Evolutionary conservation across 2,797 vertebrate species (phyloP), one percentile per base, ranked within the genome.

Genomic region (Notolepis coatsorum): DNA sequence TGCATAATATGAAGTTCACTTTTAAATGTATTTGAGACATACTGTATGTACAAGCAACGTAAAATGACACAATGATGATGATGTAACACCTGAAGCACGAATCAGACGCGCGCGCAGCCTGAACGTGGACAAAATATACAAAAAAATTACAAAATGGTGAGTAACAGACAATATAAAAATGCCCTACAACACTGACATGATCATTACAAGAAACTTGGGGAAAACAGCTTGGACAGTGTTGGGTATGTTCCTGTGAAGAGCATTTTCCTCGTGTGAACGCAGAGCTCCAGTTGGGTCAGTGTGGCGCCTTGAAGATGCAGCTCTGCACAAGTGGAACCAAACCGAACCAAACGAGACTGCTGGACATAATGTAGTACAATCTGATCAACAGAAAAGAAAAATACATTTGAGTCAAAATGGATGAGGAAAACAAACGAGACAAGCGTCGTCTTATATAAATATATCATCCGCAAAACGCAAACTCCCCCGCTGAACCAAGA

Each of bases 401-500:
- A 20, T n/a, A 17, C n/a, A 27, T n/a, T 33, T 15, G n/a, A n/a
- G n/a, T n/a, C n/a, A n/a, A n/a, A n/a, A 60, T 42, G 42, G 25
- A 24, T 28, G 6, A 49, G 42, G 41, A 56, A 31, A 71, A 56
- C 41, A 48, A 53, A 28, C 18, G 23, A 57, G 61, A 39, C 23
- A 47, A n/a, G n/a, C n/a, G n/a, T n/a, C 25, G 66, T 65, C 57
- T 65, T 38, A 74, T 38, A 74, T 64, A 82, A 85, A 79, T 61
- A 5, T 4, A 65, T 65, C 28, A 54, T 71, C 57, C 38, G 67
- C 58, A 68, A 42, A n/a, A 61, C 41, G 76, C 25, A 65, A 24
- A 57, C 42, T 10, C 31, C 9, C 60, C 61, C 47, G 58, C 39
- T 51, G 67, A 70, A 55, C 20, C 50, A 61, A 58, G 62, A 73